These are phyloP conservation scores for Hermodice carunculata DNA, from an alignment of 2,888 invertebrate species.

Conservation along the genomic window DNA sequence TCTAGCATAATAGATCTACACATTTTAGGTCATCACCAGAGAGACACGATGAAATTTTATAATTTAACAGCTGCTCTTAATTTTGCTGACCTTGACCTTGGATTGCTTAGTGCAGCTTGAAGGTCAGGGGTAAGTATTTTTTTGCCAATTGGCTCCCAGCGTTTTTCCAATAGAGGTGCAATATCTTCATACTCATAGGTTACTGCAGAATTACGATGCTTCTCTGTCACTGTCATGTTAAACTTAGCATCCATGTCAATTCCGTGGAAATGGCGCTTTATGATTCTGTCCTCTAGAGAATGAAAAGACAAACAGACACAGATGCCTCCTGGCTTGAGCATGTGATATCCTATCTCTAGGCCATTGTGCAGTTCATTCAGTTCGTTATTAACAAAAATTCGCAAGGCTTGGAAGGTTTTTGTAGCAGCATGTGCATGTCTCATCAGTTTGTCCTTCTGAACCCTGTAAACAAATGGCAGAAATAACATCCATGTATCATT, in stretches of 20 bases:
- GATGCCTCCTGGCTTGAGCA: slow-evolving; percentile 83
- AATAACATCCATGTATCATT: too few species aligned
- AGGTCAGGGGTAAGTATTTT: slow-evolving; percentile 82
- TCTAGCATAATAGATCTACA: too few species aligned
- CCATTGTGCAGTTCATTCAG: slow-evolving; percentile 94
- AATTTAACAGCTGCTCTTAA: slow-evolving; percentile 84
- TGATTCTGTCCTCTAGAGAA: slow-evolving; percentile 92
- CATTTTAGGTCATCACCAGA: too few species aligned
- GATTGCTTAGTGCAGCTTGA: slow-evolving; percentile 83
- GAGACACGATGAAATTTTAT: neutral
- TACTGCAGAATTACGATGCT: slow-evolving; percentile 74
- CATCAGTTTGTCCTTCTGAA: slow-evolving; percentile 79
- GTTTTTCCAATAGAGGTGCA: slow-evolving; percentile 75
- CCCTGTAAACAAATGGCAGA: slow-evolving; percentile 45
- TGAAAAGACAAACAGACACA: slow-evolving; percentile 90
- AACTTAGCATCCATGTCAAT: slow-evolving; percentile 55
- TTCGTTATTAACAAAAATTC: slow-evolving; percentile 97
- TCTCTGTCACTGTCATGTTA: slow-evolving; percentile 43
- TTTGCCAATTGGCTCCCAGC: slow-evolving; percentile 84
- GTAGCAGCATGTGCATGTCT: slow-evolving; percentile 86
- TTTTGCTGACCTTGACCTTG: slow-evolving; percentile 90
- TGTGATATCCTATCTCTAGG: slow-evolving; percentile 79
- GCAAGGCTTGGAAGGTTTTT: slow-evolving; percentile 91
- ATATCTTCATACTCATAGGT: slow-evolving; percentile 76
- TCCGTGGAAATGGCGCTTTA: slow-evolving; percentile 84